Base-by-base conservation (phyloP, 2,888 invertebrate species). In the Steromphala cineraria region DNA sequence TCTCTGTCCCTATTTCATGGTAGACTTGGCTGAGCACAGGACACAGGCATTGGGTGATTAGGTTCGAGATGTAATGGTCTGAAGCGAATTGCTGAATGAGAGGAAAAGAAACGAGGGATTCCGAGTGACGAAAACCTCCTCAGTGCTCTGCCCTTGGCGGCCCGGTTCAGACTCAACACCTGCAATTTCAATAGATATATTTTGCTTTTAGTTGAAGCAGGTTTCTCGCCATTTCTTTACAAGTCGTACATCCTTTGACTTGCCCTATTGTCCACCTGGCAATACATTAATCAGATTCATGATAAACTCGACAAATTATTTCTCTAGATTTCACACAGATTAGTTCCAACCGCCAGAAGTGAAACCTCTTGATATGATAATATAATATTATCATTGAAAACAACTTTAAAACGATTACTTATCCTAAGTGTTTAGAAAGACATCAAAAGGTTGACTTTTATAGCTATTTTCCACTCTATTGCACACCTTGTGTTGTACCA, bases 121-220 rank as follows among this genome's bases (percentile, higher is more conserved):
- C 28, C 62, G 28, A 62, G 62, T 28, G 28, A 28, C 28, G 28
- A 62, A 62, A 28, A 40, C 71, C 28, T 36, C 71, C 36, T 71
- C 28, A 28, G 62, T 62, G n/a, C 71, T 36, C 5, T 15, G 36
- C 71, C 36, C 71, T 36, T 40, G 71, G 8, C 71, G 19, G 28
- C 36, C 36, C 19, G 15, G 36, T 71, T 31, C 71, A 36, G 10
- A 71, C n/a, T n/a, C 40, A 46, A 71, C 71, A 71, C 36, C 71
- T 71, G 71, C 36, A 36, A 71, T 71, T 71, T 71, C 71, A 71
- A 71, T 31, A 71, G 71, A 40, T 71, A 71, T 71, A 36, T 71
- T 71, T 71, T 36, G 28, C 71, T 36, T 31, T 71, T 31, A 71
- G 36, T 31, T n/a, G 17, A 24, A 71, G 36, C 36, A 71, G 17